Base-by-base conservation (phyloP, 2,888 invertebrate species). In the Oxytorus armatus region DNA sequence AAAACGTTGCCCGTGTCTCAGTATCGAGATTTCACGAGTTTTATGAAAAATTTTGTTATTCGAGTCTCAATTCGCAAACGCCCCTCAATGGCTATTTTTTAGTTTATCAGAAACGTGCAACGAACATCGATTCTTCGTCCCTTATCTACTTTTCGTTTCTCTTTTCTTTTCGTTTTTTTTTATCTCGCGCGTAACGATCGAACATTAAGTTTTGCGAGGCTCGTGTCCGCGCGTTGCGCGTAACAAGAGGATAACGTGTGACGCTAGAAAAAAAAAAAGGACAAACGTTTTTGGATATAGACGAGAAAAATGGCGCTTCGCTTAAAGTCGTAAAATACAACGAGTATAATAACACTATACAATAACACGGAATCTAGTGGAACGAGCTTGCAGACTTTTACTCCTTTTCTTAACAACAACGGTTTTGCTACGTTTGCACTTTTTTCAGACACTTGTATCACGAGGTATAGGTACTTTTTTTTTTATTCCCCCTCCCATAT, bases 271-370 rank as follows among this genome's bases (percentile, higher is more conserved):
- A 29, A 29, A 25, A 63, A 7, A 63, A 80, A 59, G 29, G 47
- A 47, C 66, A 66, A 73, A 65, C 70, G 72, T 70, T 68, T 79
- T 81, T 68, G 42, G 78, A 74, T 65, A 65, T 73, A 77, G 81
- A 77, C 81, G 81, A 77, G 76, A 78, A 81, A 77, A 81, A 70
- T 72, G 81, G n/a, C 63, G 63, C 72, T 77, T 78, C 59, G 75
- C 78, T 69, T 55, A 81, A 82, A 81, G 82, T 78, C 81, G 81
- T 81, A 75, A 79, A 79, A 83, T 82, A 82, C 80, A 83, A 84
- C 84, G 82, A 83, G 83, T 77, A 81, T 79, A 83, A 84, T 83
- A 84, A 84, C 84, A 84, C 82, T 84, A 83, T 84, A 84, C 82
- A 84, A 82, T 84, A 84, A 84, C 84, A 84, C 77, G 84, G 79